Evolutionary conservation across 2,113 vertebrate genomes (phyloP), one percentile per base, ranked within the genome.

Genomic region (Syngnathus floridae): DNA sequence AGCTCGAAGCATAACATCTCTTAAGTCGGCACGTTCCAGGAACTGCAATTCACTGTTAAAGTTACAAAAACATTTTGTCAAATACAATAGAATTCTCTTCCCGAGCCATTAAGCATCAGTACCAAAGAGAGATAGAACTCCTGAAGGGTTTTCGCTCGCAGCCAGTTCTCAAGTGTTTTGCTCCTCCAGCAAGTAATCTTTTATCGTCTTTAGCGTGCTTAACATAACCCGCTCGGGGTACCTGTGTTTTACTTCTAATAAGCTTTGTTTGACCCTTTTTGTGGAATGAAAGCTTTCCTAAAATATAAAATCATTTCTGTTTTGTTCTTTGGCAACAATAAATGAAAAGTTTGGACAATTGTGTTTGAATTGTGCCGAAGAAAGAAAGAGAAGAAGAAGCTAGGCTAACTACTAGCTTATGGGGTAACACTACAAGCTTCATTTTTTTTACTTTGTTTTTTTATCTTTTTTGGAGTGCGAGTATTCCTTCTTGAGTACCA

Each of bases 141-240:
- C 68, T 38, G 21, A 66, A 65, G 54, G 22, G 21, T 56, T 16
- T 56, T 59, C 36, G 60, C 64, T 64, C 57, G 56, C 62, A 71
- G 66, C 64, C 13, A 21, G 45, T 58, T 6, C 54, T 68, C 48
- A 41, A 38, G 56, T 64, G 67, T 74, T 57, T 45, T 68, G 65
- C 58, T 62, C 71, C 64, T 72, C 56, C 22, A 74, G 61, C 71
- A 67, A 75, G 79, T 84, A 82, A 86, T 81, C 66, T 81, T 68
- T 48, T 21, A 69, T 76, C 76, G 74, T 70, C 77, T 79, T 78
- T 68, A 70, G 67, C 69, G 70, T 13, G 12, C 55, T 56, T 36
- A 26, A 55, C 21, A 10, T 11, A 22, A 41, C 63, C 63, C 71
- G 66, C 59, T 64, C 69, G 41, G 36, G 69, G 58, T 45, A 66